phyloP scores from a whole-genome alignment of 2,888 invertebrate genomes.

The Torymus texanus region DNA sequence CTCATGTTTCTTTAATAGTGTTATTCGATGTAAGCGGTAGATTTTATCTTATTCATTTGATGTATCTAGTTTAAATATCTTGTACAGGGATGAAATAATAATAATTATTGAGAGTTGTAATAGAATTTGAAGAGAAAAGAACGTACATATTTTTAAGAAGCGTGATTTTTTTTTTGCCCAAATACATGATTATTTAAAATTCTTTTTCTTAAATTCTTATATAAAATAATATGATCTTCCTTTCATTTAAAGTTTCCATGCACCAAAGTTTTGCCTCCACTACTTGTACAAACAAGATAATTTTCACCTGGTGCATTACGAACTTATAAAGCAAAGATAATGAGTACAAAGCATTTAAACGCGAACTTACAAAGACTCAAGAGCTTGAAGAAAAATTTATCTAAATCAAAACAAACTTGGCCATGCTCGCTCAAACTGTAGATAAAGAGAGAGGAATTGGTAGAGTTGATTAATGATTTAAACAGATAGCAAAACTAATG shows the following conservation, averaged over 20 bases:
- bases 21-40: too few relatives aligned
- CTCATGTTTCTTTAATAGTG: too few relatives aligned
- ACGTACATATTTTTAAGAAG: too few relatives aligned
- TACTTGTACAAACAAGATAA: constrained; percentile 44
- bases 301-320: constrained; percentile 25
- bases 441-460: background rate
- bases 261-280: background rate
- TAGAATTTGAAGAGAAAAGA: too few relatives aligned
- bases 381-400: constrained; percentile 39
- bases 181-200: background rate
- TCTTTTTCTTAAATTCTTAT: background rate
- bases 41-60: too few relatives aligned
- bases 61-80: too few relatives aligned
- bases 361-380: constrained; percentile 12
- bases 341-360: constrained; percentile 26
- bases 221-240: background rate
- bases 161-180: too few relatives aligned
- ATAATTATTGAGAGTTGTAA: too few relatives aligned
- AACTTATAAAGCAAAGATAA: constrained; percentile 43
- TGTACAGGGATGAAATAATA: too few relatives aligned
- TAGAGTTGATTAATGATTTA: too few relatives aligned
- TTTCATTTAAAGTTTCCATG: constrained; percentile 29
- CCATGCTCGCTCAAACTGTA: too few relatives aligned
- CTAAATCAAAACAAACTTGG: constrained; percentile 28
- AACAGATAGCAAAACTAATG: too few relatives aligned